Conservation (phyloP, 2,888 invertebrate genomes). For the Eupithecia subumbrata region DNA sequence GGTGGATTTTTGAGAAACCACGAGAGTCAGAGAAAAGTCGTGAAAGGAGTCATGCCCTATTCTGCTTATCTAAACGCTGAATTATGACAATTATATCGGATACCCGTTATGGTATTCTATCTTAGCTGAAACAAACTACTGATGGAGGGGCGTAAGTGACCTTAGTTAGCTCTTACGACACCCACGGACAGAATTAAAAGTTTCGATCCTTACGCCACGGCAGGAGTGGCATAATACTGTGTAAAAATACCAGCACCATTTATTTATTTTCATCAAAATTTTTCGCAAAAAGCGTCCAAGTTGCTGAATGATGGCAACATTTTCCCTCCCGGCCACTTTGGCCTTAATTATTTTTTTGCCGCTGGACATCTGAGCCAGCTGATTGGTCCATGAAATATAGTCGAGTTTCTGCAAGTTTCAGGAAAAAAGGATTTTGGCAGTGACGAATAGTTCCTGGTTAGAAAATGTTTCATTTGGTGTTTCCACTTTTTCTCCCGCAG, state of each 20-base stretch:
- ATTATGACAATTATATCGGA: too few relatives aligned
- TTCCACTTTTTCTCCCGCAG: background rate
- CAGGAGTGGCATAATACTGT: too few relatives aligned
- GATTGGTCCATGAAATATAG: conserved; percentile 16
- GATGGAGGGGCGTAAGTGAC: too few relatives aligned
- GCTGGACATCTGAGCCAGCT: conserved; percentile 10
- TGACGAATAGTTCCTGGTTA: conserved; percentile 11
- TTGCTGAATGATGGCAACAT: conserved; percentile 9
- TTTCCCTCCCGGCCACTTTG: conserved; percentile 9
- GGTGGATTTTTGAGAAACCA: too few relatives aligned
- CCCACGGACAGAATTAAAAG: too few relatives aligned
- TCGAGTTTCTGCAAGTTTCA: conserved; percentile 7
- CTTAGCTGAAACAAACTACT: too few relatives aligned
- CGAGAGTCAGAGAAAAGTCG: too few relatives aligned
- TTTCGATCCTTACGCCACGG: too few relatives aligned
- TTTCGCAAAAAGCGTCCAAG: conserved; percentile 4
- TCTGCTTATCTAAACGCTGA: too few relatives aligned
- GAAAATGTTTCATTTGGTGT: background rate
- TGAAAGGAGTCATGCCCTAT: too few relatives aligned
- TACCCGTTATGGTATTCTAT: too few relatives aligned
- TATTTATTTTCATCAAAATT: background rate
- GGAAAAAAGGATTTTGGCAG: conserved; percentile 15
- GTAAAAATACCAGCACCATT: background rate
- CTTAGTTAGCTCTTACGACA: too few relatives aligned
- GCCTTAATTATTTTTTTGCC: conserved; percentile 20